A percentile compares a stretch with the other conserved stretches of the same genome.
phyloP scores from a whole-genome alignment of 2,888 invertebrate species.

The Pegoplata infirma region DNA sequence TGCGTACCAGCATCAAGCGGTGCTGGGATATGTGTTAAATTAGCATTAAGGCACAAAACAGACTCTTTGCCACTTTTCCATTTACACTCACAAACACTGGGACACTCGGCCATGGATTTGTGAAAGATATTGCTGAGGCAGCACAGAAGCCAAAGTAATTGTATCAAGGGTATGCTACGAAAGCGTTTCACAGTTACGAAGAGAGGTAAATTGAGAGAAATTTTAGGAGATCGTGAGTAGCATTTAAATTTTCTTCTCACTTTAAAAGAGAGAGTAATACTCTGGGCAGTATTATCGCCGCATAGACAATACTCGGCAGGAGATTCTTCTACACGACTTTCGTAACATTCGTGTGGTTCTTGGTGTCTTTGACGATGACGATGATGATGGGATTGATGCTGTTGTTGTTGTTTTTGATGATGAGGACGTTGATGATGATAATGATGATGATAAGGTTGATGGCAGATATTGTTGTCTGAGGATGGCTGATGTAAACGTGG shows the following conservation, averaged over 20 bases:
- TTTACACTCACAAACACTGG: constrained; percentile 89
- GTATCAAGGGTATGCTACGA: constrained; percentile 68
- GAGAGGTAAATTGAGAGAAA: constrained; percentile 42
- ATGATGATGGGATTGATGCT: constrained; percentile 32
- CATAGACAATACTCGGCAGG: constrained; percentile 46
- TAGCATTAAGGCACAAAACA: constrained; percentile 87
- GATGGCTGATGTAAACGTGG: constrained; percentile 69
- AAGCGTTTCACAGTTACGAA: constrained; percentile 46
- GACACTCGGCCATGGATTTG: constrained; percentile 81
- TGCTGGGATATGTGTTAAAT: constrained; percentile 85
- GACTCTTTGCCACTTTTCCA: constrained; percentile 94
- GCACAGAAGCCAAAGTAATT: constrained; percentile 72
- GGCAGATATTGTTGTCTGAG: no score
- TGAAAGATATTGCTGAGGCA: constrained; percentile 70
- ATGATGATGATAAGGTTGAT: no score
- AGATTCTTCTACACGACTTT: constrained; percentile 18
- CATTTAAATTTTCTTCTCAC: constrained; percentile 70
- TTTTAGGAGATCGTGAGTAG: neutral
- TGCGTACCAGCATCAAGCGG: constrained; percentile 89
- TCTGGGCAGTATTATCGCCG: constrained; percentile 70
- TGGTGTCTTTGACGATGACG: constrained; percentile 8
- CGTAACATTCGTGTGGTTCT: neutral
- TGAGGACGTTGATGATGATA: constrained; percentile 15
- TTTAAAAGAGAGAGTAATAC: constrained; percentile 71
- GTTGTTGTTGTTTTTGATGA: constrained; percentile 25